Evolutionary conservation across 2,113 vertebrate species (phyloP).

Genomic region (Arizona elegans): DNA sequence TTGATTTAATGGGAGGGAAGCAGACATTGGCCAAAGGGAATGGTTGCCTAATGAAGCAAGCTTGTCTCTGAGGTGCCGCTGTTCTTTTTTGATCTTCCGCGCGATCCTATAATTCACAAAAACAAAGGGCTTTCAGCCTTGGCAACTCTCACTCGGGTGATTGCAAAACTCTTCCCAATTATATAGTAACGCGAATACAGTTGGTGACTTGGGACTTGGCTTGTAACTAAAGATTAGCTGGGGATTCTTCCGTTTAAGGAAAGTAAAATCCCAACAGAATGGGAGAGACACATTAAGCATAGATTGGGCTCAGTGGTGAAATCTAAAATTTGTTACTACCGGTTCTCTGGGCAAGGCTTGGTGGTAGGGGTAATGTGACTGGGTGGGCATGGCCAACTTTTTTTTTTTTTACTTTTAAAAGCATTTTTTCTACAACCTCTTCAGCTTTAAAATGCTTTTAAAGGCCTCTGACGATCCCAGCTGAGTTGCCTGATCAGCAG

Average conservation of each 20-base stretch:
- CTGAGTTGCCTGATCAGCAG: fast-evolving
- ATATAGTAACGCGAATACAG: neutral
- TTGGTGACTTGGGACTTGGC: neutral
- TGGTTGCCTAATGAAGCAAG: neutral
- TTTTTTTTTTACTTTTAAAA: too few relatives aligned
- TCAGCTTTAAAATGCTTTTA: too few relatives aligned
- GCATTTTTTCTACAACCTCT: too few relatives aligned
- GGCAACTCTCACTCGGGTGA: neutral
- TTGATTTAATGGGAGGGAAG: neutral
- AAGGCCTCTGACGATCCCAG: too few relatives aligned
- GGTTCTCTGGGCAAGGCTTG: too few relatives aligned
- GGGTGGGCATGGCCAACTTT: too few relatives aligned
- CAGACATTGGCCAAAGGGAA: neutral
- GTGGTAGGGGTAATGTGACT: too few relatives aligned
- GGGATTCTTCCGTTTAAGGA: neutral
- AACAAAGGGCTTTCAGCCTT: neutral
- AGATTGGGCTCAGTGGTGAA: neutral
- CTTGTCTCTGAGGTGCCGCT: neutral
- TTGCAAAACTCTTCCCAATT: conserved; percentile 1
- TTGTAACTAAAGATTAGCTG: neutral
- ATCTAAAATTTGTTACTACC: too few relatives aligned
- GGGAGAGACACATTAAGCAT: neutral
- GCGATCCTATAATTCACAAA: neutral
- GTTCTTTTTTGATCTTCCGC: neutral
- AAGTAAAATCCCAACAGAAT: neutral